Evolutionary conservation across 2,888 invertebrate species (phyloP).

Genomic region (Aelia acuminata): DNA sequence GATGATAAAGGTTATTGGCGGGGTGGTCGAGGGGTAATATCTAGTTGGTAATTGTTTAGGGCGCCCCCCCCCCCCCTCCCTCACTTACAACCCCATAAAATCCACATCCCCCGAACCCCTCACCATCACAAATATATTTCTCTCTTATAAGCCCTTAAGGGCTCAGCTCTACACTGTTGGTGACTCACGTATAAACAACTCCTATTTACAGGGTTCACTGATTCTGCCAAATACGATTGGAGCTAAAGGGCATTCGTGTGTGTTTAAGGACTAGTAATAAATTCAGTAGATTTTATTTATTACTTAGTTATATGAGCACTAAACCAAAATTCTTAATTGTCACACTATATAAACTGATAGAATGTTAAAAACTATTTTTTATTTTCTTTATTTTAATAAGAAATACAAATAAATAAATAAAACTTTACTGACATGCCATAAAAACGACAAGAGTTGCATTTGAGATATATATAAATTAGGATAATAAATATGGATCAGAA

Average conservation of each 20-base stretch:
- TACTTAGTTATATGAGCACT: too few relatives aligned
- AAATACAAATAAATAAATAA: too few relatives aligned
- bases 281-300: too few relatives aligned
- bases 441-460: too few relatives aligned
- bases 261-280: neutral
- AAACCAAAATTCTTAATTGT: too few relatives aligned
- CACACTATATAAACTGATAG: too few relatives aligned
- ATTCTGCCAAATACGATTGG: slow-evolving; percentile 1
- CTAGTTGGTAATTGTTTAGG: slow-evolving; percentile 59
- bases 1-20: slow-evolving; percentile 58
- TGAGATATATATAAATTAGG: too few relatives aligned
- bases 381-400: too few relatives aligned
- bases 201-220: slow-evolving; percentile 34
- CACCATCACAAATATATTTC: slow-evolving; percentile 41
- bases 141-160: slow-evolving; percentile 24
- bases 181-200: slow-evolving; percentile 40
- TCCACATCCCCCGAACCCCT: slow-evolving; percentile 38
- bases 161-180: neutral
- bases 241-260: neutral
- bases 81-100: slow-evolving; percentile 58
- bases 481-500: too few relatives aligned
- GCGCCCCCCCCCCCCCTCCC: slow-evolving; percentile 55
- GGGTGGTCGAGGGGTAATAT: slow-evolving; percentile 49
- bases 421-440: too few relatives aligned
- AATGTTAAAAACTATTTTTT: too few relatives aligned